phyloP scores from a whole-genome alignment of 2,113 vertebrate species.

The Megalops atlanticus region DNA sequence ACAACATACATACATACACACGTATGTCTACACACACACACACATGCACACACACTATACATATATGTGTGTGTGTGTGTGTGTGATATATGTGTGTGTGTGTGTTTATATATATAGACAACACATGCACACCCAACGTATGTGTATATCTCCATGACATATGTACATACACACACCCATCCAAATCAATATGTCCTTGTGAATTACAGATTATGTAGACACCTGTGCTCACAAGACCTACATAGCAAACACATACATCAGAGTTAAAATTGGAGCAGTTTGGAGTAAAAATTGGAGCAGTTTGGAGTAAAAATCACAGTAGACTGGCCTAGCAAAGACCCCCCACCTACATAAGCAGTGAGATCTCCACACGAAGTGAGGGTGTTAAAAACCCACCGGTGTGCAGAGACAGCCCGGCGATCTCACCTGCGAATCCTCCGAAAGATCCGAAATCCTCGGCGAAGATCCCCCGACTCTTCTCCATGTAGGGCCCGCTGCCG shows the following conservation, averaged over 20 bases:
- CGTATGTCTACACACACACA: too few species aligned
- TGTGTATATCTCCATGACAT: too few species aligned
- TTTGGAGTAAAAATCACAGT: too few species aligned
- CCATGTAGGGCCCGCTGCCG: slow-evolving; percentile 67
- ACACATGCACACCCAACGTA: too few species aligned
- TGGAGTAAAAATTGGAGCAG: too few species aligned
- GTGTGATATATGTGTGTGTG: too few species aligned
- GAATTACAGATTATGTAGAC: background rate
- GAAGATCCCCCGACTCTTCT: slow-evolving; percentile 66
- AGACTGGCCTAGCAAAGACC: background rate
- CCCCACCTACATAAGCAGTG: background rate
- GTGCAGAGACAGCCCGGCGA: background rate
- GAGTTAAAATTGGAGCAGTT: too few species aligned
- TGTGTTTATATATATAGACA: too few species aligned
- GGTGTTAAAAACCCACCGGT: background rate
- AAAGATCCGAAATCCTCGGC: slow-evolving; percentile 73
- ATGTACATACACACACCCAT: background rate
- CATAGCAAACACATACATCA: too few species aligned
- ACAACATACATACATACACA: too few species aligned
- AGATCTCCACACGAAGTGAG: background rate
- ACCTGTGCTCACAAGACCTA: background rate
- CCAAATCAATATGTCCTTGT: background rate
- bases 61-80: too few species aligned
- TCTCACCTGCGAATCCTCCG: slow-evolving; percentile 69
- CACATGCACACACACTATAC: too few species aligned